Percentiles rank a stretch among this genome's conserved stretches.
phyloP scores from a whole-genome alignment of 2,888 invertebrate species.

The Margaritifera margaritifera region DNA sequence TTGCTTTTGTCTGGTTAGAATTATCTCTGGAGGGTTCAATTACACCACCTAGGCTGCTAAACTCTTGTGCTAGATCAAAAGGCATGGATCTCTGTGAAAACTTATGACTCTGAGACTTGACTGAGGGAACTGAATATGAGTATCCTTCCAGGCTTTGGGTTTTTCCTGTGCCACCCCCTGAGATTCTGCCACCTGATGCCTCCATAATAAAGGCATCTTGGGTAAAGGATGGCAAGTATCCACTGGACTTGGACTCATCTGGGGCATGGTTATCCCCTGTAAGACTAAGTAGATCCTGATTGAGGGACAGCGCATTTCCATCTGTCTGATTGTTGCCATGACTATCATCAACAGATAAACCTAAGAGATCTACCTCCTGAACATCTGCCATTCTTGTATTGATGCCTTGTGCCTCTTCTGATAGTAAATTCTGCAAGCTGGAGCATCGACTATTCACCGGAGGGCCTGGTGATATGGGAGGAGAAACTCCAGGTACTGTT shows the following conservation, averaged over 20 bases:
- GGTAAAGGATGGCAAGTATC: no score
- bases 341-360: conserved; percentile 28
- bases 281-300: conserved; percentile 58
- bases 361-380: conserved; percentile 48
- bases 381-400: neutral
- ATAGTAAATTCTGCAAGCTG: conserved; percentile 53
- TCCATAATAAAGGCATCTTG: neutral
- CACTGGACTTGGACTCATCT: no score
- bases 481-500: conserved; percentile 44
- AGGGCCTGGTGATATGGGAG: conserved; percentile 45
- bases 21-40: neutral
- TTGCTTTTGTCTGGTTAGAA: no score
- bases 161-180: no score
- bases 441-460: conserved; percentile 53
- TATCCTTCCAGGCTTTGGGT: conserved; percentile 1
- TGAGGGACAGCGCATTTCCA: conserved; percentile 21
- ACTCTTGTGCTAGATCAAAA: conserved; percentile 39
- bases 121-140: conserved; percentile 14
- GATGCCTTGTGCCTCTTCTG: conserved; percentile 16
- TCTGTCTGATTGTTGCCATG: conserved; percentile 11
- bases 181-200: neutral
- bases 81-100: conserved; percentile 54
- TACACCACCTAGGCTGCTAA: neutral
- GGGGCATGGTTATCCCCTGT: no score
- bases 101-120: conserved; percentile 37